Conservation (phyloP, 2,797 vertebrate genomes). For the Hylomyscus alleni region DNA sequence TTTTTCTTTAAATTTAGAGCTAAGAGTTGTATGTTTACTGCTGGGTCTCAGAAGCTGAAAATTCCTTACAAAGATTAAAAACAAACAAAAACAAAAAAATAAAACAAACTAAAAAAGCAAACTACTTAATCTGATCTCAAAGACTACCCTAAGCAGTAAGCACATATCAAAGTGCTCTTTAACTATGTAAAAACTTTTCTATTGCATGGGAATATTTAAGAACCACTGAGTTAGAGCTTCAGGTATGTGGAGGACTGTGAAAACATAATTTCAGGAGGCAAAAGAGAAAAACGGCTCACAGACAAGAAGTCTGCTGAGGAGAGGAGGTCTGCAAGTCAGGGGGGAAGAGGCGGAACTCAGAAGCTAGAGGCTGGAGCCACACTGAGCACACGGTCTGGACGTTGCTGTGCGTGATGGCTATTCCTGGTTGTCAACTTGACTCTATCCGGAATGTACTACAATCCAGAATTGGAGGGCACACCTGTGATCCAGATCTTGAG, state of each 20-base stretch:
- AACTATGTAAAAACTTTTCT: neutral
- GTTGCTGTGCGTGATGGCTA: neutral
- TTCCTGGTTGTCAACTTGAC: neutral
- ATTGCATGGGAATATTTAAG: neutral
- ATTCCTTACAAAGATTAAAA: conserved; percentile 18
- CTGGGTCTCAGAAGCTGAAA: conserved; percentile 10
- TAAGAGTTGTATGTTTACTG: conserved; percentile 40
- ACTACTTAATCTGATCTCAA: conserved; percentile 43
- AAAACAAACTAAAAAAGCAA: conserved; percentile 33
- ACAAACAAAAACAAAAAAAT: neutral
- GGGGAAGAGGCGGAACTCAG: neutral
- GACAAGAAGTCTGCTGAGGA: neutral
- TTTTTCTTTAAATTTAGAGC: neutral
- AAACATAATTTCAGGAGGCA: neutral
- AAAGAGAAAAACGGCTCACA: neutral
- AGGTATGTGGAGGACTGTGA: neutral
- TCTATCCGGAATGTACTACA: neutral
- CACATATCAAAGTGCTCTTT: conserved; percentile 47
- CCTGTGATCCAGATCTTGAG: neutral
- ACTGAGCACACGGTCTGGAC: neutral
- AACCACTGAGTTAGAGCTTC: neutral
- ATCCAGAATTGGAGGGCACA: neutral
- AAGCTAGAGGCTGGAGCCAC: neutral
- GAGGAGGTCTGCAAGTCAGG: neutral
- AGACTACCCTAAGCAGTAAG: conserved; percentile 16